These are phyloP conservation scores for Drosophila incognita DNA, from an alignment of 2,888 invertebrate species.

Conservation along the genomic window DNA sequence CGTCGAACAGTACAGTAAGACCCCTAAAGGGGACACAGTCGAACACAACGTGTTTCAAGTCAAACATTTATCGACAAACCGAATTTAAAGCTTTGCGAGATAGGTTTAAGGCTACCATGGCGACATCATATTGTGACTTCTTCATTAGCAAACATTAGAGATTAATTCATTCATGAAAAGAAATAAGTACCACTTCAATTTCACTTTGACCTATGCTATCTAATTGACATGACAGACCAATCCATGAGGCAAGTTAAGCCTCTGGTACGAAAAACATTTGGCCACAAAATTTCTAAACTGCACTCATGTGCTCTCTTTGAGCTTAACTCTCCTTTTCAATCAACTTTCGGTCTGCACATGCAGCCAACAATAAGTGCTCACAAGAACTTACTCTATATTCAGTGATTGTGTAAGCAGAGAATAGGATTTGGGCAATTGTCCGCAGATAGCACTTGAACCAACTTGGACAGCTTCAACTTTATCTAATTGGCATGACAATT, in stretches of 20 bases:
- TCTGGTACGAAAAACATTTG: slow-evolving; percentile 16
- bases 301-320: slow-evolving; percentile 15
- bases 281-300: slow-evolving; percentile 16
- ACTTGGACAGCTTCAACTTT: slow-evolving; percentile 11
- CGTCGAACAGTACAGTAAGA: neutral
- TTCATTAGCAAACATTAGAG: slow-evolving; percentile 34
- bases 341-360: neutral
- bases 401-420: neutral
- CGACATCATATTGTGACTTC: slow-evolving; percentile 1
- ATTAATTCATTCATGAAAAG: neutral
- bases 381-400: slow-evolving; percentile 5
- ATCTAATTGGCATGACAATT: slow-evolving; percentile 51
- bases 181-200: neutral
- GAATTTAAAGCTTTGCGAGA: slow-evolving; percentile 7
- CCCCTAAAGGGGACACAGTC: slow-evolving; percentile 17
- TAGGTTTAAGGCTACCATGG: neutral
- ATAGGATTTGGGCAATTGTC: slow-evolving; percentile 5
- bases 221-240: slow-evolving; percentile 9
- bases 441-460: slow-evolving; percentile 5
- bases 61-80: slow-evolving; percentile 30
- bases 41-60: slow-evolving; percentile 36
- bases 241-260: slow-evolving; percentile 15
- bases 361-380: slow-evolving; percentile 11
- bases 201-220: neutral
- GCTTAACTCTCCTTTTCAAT: slow-evolving; percentile 6